Evolutionary conservation across 2,797 vertebrate genomes (phyloP).

Genomic region (Nannoperca obscura): DNA sequence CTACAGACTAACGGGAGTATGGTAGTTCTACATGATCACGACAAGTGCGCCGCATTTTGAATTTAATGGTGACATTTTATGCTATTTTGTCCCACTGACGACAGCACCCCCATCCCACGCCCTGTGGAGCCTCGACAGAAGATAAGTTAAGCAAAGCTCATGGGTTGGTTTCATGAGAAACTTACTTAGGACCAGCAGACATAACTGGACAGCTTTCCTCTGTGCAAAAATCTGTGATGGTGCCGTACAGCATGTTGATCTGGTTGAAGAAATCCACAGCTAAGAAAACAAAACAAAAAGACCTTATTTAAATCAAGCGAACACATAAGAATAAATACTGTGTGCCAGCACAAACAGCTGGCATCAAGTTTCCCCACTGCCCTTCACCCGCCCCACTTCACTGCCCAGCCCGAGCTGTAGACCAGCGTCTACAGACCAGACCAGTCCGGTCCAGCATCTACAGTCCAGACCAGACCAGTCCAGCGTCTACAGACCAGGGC

Average conservation of each 20-base stretch:
- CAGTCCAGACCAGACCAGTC: not conserved
- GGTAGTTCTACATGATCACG: not conserved
- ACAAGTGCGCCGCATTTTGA: not conserved
- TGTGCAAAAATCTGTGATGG: constrained; percentile 97
- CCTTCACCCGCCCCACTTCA: not conserved
- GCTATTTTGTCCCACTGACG: not conserved
- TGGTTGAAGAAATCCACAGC: constrained; percentile 99
- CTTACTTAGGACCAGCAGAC: constrained; percentile 99
- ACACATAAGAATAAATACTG: constrained; percentile 29
- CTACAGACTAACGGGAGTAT: not conserved
- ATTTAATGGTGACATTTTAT: not conserved
- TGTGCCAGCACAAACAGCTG: constrained; percentile 16
- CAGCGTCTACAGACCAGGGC: not conserved
- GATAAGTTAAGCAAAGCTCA: not conserved
- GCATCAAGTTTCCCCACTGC: constrained; percentile 22
- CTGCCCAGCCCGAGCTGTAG: constrained; percentile 22
- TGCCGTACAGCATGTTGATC: constrained; percentile 99
- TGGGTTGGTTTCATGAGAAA: not conserved
- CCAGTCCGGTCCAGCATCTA: too few relatives aligned
- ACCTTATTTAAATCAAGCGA: not conserved
- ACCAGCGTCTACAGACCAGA: not conserved
- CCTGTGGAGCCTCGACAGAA: not conserved
- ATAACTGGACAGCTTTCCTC: constrained; percentile 96
- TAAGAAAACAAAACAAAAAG: constrained; percentile 60
- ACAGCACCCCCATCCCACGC: not conserved